A percentile compares a stretch with the other conserved stretches of the same genome.
These are phyloP conservation scores for Poecilia velifera DNA, from an alignment of 2,797 vertebrate species.

Conservation along the genomic window DNA sequence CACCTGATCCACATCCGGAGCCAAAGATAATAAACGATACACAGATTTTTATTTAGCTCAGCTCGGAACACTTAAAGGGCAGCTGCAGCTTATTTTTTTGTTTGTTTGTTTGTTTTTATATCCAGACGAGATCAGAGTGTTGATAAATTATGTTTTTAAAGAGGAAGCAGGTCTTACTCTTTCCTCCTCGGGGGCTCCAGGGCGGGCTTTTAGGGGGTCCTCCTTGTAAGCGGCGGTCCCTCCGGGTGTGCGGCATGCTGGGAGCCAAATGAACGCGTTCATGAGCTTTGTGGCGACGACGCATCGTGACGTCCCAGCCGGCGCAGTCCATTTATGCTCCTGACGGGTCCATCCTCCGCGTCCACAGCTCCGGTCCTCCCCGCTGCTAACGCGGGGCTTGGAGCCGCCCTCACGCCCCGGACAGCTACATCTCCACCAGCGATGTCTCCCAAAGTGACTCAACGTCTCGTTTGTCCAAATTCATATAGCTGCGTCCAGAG, in stretches of 20 bases:
- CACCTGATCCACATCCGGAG: slow-evolving; percentile 41
- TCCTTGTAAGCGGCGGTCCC: slow-evolving; percentile 53
- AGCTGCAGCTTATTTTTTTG: neutral
- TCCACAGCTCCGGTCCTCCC: slow-evolving; percentile 62
- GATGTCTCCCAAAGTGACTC: slow-evolving; percentile 65
- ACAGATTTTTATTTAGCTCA: slow-evolving; percentile 12
- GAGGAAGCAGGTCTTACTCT: slow-evolving; percentile 54
- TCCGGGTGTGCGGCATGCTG: slow-evolving; percentile 64
- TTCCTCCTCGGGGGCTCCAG: slow-evolving; percentile 44
- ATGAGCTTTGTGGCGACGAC: slow-evolving; percentile 75
- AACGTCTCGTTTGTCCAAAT: slow-evolving; percentile 74
- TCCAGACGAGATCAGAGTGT: slow-evolving; percentile 10
- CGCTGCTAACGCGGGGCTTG: slow-evolving; percentile 48
- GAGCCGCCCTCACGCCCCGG: slow-evolving; percentile 48
- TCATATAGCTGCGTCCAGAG: slow-evolving; percentile 74
- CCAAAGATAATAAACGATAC: slow-evolving; percentile 10
- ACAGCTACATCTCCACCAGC: slow-evolving; percentile 64
- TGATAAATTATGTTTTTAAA: slow-evolving; percentile 15
- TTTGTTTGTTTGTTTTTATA: neutral
- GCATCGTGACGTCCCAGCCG: slow-evolving; percentile 81
- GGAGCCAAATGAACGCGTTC: slow-evolving; percentile 72
- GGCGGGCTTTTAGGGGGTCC: slow-evolving; percentile 43
- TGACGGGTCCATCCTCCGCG: slow-evolving; percentile 58
- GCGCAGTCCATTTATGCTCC: slow-evolving; percentile 78
- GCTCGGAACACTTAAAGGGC: slow-evolving; percentile 13